phyloP scores from a whole-genome alignment of 1,140 invertebrate species.

The Himalopsyche phryganea region DNA sequence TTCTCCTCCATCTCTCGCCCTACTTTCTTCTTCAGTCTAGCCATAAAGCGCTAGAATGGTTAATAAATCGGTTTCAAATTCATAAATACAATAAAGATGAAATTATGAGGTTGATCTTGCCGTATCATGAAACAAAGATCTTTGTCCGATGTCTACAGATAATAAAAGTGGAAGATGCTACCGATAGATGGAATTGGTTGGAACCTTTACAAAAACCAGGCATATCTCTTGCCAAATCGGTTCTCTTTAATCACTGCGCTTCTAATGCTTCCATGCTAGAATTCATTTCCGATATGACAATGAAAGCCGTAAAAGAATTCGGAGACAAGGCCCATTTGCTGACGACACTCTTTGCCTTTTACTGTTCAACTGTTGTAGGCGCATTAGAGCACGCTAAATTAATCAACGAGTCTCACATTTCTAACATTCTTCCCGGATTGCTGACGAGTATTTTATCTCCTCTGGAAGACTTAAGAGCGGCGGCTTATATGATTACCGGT shows the following conservation, averaged over 20 bases:
- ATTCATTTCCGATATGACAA: slow-evolving; percentile 68
- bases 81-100: slow-evolving; percentile 83
- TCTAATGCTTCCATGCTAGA: slow-evolving; percentile 67
- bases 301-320: slow-evolving; percentile 63
- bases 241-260: slow-evolving; percentile 69
- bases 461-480: slow-evolving; percentile 66
- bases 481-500: slow-evolving; percentile 70
- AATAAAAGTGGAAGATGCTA: slow-evolving; percentile 58
- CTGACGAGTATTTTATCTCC: slow-evolving; percentile 64
- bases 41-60: slow-evolving; percentile 91
- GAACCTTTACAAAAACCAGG: slow-evolving; percentile 68
- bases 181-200: slow-evolving; percentile 77
- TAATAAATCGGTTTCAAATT: slow-evolving; percentile 83
- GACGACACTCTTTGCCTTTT: slow-evolving; percentile 73
- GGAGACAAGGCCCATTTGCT: slow-evolving; percentile 57
- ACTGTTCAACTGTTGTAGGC: slow-evolving; percentile 68
- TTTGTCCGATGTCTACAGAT: slow-evolving; percentile 83
- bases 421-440: slow-evolving; percentile 66
- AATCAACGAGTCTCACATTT: slow-evolving; percentile 66
- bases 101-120: slow-evolving; percentile 76
- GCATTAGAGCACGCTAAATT: slow-evolving; percentile 55
- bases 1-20: slow-evolving; percentile 77
- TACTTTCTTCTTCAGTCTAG: slow-evolving; percentile 81
- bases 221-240: slow-evolving; percentile 63
- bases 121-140: slow-evolving; percentile 87